Percentiles rank a stretch among this genome's conserved stretches.
phyloP scores from a whole-genome alignment of 2,113 vertebrate genomes.

The Azemiops feae region DNA sequence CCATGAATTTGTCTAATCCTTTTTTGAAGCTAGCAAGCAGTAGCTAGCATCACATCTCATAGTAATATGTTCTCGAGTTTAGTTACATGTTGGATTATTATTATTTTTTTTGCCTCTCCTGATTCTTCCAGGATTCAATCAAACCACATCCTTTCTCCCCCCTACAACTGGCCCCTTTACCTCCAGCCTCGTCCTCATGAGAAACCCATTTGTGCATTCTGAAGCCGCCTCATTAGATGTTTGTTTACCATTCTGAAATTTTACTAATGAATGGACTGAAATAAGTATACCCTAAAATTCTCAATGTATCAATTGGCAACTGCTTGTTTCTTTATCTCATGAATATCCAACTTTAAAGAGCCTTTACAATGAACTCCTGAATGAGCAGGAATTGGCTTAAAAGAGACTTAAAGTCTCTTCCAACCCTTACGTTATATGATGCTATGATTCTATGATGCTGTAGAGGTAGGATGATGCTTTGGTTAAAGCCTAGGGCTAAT shows the following conservation, averaged over 20 bases:
- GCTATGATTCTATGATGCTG: not conserved
- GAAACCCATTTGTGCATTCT: not conserved
- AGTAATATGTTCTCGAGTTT: not conserved
- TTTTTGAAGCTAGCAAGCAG: not conserved
- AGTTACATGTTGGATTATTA: not conserved
- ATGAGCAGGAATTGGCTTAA: not conserved
- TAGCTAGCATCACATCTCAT: not conserved
- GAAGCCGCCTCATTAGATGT: not conserved
- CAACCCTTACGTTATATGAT: not conserved
- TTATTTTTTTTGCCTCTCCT: not conserved
- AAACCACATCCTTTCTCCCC: not conserved
- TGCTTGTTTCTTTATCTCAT: not conserved
- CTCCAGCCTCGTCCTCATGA: not conserved
- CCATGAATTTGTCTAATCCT: not conserved
- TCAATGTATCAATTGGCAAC: not conserved
- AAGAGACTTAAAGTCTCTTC: not conserved
- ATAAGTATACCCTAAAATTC: not conserved
- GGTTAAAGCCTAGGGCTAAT: constrained; percentile 14
- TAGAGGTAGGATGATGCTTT: not conserved
- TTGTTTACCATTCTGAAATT: not conserved
- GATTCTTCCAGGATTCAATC: not conserved
- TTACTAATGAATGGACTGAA: not conserved
- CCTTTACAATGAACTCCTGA: not conserved
- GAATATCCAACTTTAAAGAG: not conserved
- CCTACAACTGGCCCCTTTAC: no score